Conservation (phyloP, 2,888 invertebrate genomes). For the Chalcosyrphus nemorum region DNA sequence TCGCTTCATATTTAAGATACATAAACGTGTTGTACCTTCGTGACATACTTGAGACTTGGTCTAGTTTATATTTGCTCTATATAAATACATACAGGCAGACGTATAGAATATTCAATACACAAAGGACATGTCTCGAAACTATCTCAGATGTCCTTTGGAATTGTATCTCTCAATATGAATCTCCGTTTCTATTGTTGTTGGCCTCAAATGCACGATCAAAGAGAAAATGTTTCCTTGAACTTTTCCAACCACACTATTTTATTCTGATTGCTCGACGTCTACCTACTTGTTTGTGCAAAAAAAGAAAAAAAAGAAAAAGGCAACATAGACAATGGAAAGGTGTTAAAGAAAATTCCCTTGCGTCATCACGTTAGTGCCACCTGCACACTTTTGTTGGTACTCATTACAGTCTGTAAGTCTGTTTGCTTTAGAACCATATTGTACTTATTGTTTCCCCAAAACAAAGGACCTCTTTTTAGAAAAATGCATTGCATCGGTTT, state of each 20-base stretch:
- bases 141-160: conserved; percentile 67
- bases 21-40: conserved; percentile 30
- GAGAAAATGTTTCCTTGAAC: conserved; percentile 57
- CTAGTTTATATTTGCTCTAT: conserved; percentile 48
- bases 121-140: conserved; percentile 56
- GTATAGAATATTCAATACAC: conserved; percentile 17
- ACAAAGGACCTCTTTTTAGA: conserved; percentile 12
- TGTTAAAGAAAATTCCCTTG: conserved; percentile 39
- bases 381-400: conserved; percentile 33
- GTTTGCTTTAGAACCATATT: conserved; percentile 9
- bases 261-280: conserved; percentile 23
- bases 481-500: conserved; percentile 12
- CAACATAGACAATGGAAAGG: conserved; percentile 44
- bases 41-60: conserved; percentile 68
- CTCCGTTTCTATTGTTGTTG: conserved; percentile 46
- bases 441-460: conserved; percentile 7
- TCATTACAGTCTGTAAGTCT: conserved; percentile 39
- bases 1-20: conserved; percentile 46
- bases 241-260: conserved; percentile 19
- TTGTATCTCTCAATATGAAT: conserved; percentile 50
- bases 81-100: background rate
- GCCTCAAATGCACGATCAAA: conserved; percentile 19
- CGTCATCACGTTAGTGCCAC: conserved; percentile 30
- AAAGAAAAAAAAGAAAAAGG: too few species aligned
- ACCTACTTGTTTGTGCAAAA: background rate